phyloP scores from a whole-genome alignment of 1,140 invertebrate genomes.

The Dryas iulia region DNA sequence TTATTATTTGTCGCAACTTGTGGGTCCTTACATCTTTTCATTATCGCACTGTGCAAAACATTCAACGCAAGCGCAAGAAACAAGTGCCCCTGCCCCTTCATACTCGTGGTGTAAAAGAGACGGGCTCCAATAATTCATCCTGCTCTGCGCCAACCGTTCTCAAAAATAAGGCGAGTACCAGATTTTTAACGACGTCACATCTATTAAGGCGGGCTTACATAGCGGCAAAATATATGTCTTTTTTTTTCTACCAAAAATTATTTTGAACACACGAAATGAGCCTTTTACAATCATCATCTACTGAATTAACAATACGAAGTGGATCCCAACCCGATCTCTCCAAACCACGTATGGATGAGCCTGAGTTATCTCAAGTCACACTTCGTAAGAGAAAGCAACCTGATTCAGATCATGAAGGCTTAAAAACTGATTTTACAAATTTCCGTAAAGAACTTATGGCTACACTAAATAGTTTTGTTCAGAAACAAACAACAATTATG shows the following conservation, averaged over 20 bases:
- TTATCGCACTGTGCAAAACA: conserved; percentile 9
- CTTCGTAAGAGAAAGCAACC: conserved; percentile 10
- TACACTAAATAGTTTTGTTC: conserved; percentile 11
- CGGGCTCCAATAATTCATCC: conserved; percentile 13
- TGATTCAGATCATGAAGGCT: conserved; percentile 3
- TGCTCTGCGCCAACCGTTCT: conserved; percentile 10
- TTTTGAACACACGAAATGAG: conserved; percentile 15
- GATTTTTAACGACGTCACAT: conserved; percentile 9
- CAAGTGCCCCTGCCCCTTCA: conserved; percentile 13
- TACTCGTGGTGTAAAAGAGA: conserved; percentile 15
- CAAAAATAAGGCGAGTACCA: conserved; percentile 15
- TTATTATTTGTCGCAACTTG: conserved; percentile 12
- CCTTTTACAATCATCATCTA: conserved; percentile 11
- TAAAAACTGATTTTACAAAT: too few species aligned
- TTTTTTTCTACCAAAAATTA: conserved; percentile 10
- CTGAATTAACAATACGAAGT: conserved; percentile 17
- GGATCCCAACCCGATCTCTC: conserved; percentile 13
- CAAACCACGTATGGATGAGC: conserved; percentile 12
- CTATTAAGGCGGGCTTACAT: conserved; percentile 11
- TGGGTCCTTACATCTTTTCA: conserved; percentile 1
- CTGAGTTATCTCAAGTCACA: conserved; percentile 15
- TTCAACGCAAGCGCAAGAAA: conserved; percentile 11
- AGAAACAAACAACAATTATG: conserved; percentile 17
- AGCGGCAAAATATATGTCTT: conserved; percentile 10
- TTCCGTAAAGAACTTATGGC: too few species aligned